A percentile compares a stretch with the other conserved stretches of the same genome.
These are phyloP conservation scores for Clarias pachynema DNA, from an alignment of 2,797 vertebrate genomes.

Conservation along the genomic window DNA sequence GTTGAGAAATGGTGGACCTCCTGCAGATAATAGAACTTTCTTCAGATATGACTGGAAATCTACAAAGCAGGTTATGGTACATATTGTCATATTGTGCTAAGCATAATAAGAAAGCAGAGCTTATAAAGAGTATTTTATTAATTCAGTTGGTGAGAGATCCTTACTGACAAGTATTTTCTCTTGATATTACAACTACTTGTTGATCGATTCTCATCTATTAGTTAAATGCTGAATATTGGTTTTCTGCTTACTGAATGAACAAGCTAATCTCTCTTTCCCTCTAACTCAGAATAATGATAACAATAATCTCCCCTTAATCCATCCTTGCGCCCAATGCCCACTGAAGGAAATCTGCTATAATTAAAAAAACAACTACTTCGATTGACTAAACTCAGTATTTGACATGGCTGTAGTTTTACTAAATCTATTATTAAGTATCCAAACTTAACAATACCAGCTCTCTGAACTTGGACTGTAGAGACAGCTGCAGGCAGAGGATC, in stretches of 20 bases:
- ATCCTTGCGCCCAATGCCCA: constrained; percentile 58
- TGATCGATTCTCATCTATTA: background rate
- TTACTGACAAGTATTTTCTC: background rate
- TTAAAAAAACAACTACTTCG: constrained; percentile 48
- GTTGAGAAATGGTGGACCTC: background rate
- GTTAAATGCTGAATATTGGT: background rate
- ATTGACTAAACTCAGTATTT: constrained; percentile 43
- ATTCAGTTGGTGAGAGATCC: background rate
- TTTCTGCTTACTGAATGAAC: background rate
- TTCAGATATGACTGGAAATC: background rate
- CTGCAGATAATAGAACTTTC: background rate
- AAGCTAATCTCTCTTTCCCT: constrained; percentile 18
- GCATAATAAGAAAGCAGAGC: background rate
- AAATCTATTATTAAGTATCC: constrained; percentile 30
- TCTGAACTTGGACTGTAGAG: constrained; percentile 18
- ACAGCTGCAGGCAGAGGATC: constrained; percentile 40
- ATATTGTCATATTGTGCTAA: background rate
- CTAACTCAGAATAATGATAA: constrained; percentile 63
- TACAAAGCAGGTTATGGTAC: background rate
- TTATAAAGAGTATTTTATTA: constrained; percentile 1
- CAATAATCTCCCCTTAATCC: constrained; percentile 77
- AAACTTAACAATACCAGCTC: background rate
- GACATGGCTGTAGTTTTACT: constrained; percentile 25
- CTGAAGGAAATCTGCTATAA: constrained; percentile 57
- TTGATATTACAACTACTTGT: background rate